A percentile compares a stretch with the other conserved stretches of the same genome.
Conservation (phyloP, 2,797 vertebrate species). For the Naso thynnoides region DNA sequence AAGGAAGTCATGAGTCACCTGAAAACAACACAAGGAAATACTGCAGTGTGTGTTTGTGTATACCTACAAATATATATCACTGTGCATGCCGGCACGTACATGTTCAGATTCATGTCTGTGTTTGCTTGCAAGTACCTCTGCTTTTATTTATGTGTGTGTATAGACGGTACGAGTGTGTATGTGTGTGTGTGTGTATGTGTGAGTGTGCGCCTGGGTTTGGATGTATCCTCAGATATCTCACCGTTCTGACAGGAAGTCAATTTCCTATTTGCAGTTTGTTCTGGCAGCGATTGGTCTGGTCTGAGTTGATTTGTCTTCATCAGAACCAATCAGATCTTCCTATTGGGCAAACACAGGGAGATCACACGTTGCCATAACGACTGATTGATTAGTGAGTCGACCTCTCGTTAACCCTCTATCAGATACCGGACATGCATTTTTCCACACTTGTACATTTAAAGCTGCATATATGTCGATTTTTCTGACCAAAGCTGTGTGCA, state of each 20-base stretch:
- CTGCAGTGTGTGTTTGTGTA: neutral
- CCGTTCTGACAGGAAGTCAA: slow-evolving; percentile 74
- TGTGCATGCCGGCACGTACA: neutral
- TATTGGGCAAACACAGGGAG: neutral
- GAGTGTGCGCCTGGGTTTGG: slow-evolving; percentile 6
- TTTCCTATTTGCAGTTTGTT: slow-evolving; percentile 79
- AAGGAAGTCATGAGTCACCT: slow-evolving; percentile 54
- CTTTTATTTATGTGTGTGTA: slow-evolving; percentile 4
- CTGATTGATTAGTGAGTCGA: slow-evolving; percentile 10
- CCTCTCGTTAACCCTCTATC: neutral
- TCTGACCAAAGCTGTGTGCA: no score
- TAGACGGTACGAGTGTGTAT: slow-evolving; percentile 4
- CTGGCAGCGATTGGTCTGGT: slow-evolving; percentile 65
- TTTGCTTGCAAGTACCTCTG: neutral
- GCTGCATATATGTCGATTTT: neutral
- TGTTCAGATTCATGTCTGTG: slow-evolving; percentile 28
- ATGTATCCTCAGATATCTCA: slow-evolving; percentile 61
- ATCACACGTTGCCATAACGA: slow-evolving; percentile 33
- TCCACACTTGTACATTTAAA: neutral
- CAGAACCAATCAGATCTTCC: slow-evolving; percentile 54
- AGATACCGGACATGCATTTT: neutral
- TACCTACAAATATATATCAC: neutral
- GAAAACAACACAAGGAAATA: slow-evolving; percentile 31
- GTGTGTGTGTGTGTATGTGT: slow-evolving; percentile 21
- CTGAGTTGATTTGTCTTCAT: slow-evolving; percentile 69